Base-by-base conservation (phyloP, 2,797 vertebrate species). In the Austrolebias charrua region DNA sequence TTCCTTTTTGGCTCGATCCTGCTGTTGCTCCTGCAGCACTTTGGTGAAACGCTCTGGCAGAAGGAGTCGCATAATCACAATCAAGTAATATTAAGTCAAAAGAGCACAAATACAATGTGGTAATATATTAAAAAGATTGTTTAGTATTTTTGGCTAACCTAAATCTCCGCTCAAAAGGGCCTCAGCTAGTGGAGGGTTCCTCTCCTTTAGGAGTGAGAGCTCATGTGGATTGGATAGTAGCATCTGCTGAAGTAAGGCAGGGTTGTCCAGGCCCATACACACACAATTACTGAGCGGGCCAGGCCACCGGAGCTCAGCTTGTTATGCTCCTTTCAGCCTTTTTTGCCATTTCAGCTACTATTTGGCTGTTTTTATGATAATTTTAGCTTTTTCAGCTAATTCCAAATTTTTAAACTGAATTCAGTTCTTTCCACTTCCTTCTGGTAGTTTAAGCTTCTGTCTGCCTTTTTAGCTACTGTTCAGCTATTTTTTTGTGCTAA, bases 141-240 rank as follows among this genome's bases (percentile, higher is more conserved):
- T 53, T 11, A 40, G 1, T 5, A 18, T 29, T 35, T 31, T 53
- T 29, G 42, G 4, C 6, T 60, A 83, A 99, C 98, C 98, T 0
- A 99, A 91, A 78, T 99, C 96, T 81, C 97, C 96, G 2, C 98
- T 99, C 59, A 99, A 94, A 76, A 99, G 90, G 1, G 98, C 98
- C 61, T 99, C 98, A 0, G 98, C 98, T 61, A 99, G 86, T 0
- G 96, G 96, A 0, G 97, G 97, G 67, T 99, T 99, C 52, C 98
- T 92, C 76, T 99, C 98, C 86, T 99, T 98, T 51, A 99, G 92
- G 71, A 99, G 93, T 0, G 98, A 98, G 59, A 99, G 92, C 86
- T 99, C 98, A 0, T 99, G 98, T 1, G 98, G 96, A 83, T 98
- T 98, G 38, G 96, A 92, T 42, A 99, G 86, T 50, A 99, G 82